phyloP scores from a whole-genome alignment of 2,113 vertebrate species.

The Nibea albiflora region DNA sequence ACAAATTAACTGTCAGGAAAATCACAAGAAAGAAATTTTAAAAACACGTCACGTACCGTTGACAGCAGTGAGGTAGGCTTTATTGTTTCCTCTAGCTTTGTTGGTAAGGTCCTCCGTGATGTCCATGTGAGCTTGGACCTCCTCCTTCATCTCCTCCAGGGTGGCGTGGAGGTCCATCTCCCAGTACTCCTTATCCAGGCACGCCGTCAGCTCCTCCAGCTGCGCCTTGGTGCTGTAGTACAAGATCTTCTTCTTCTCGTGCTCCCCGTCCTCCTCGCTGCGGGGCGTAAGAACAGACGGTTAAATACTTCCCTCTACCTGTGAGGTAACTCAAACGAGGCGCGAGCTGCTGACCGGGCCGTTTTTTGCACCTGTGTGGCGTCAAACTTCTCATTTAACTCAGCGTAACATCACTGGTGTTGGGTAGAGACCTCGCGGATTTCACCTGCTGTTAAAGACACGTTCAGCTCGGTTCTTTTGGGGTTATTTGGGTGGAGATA shows the following conservation, averaged over 20 bases:
- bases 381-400: too few relatives aligned
- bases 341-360: too few relatives aligned
- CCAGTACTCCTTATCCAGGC: slow-evolving; percentile 95
- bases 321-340: not conserved
- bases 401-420: not conserved
- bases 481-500: not conserved
- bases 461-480: not conserved
- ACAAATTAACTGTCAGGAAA: not conserved
- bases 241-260: slow-evolving; percentile 93
- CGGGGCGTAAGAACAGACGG: not conserved
- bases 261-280: slow-evolving; percentile 94
- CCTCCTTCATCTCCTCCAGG: slow-evolving; percentile 93
- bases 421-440: not conserved
- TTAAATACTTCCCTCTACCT: not conserved
- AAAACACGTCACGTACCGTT: slow-evolving; percentile 85
- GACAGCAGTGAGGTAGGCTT: slow-evolving; percentile 92
- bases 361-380: too few relatives aligned
- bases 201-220: slow-evolving; percentile 90
- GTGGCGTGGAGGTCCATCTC: slow-evolving; percentile 92
- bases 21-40: too few relatives aligned
- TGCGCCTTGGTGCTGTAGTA: slow-evolving; percentile 97
- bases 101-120: slow-evolving; percentile 96
- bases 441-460: not conserved
- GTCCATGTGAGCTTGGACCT: slow-evolving; percentile 95
- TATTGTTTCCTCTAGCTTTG: slow-evolving; percentile 93